A percentile compares a stretch with the other conserved stretches of the same genome.
These are phyloP conservation scores for Hydrolagus colliei DNA, from an alignment of 2,797 vertebrate genomes.

Conservation along the genomic window DNA sequence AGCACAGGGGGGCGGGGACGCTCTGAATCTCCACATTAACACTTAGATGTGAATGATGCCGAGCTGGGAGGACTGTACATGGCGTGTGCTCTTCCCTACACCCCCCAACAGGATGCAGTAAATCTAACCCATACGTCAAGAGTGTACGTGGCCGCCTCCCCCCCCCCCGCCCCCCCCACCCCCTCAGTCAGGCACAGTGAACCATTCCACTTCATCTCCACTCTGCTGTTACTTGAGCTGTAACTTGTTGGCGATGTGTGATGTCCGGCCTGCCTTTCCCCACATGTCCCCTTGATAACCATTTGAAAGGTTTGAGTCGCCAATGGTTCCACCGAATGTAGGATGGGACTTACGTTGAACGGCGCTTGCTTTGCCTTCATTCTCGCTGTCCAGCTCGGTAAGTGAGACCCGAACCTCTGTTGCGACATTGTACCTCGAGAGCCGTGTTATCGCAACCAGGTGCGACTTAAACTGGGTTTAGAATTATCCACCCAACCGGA, in stretches of 20 bases:
- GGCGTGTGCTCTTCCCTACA: constrained; percentile 48
- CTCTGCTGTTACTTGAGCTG: constrained; percentile 50
- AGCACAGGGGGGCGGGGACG: not conserved
- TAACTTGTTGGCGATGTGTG: constrained; percentile 72
- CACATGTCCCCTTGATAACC: constrained; percentile 67
- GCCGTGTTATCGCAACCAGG: not conserved
- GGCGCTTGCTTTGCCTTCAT: constrained; percentile 81
- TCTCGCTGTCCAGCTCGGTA: constrained; percentile 80
- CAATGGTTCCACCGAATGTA: constrained; percentile 84
- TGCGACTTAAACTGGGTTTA: not conserved
- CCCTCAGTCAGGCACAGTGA: constrained; percentile 72
- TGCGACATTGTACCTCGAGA: constrained; percentile 22
- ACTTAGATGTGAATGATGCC: constrained; percentile 43
- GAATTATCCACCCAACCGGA: not conserved
- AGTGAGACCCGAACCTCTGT: constrained; percentile 46
- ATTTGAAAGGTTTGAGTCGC: constrained; percentile 69
- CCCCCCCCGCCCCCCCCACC: constrained; percentile 57
- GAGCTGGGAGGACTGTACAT: constrained; percentile 54
- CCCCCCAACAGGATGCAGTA: constrained; percentile 38
- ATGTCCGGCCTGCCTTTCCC: constrained; percentile 61
- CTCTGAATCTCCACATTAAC: constrained; percentile 40
- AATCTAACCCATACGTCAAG: constrained; percentile 70
- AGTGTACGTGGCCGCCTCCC: constrained; percentile 57
- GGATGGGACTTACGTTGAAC: constrained; percentile 90
- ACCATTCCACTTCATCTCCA: constrained; percentile 56